Conservation (phyloP, 2,888 invertebrate species). For the Pardosa pseudoannulata region DNA sequence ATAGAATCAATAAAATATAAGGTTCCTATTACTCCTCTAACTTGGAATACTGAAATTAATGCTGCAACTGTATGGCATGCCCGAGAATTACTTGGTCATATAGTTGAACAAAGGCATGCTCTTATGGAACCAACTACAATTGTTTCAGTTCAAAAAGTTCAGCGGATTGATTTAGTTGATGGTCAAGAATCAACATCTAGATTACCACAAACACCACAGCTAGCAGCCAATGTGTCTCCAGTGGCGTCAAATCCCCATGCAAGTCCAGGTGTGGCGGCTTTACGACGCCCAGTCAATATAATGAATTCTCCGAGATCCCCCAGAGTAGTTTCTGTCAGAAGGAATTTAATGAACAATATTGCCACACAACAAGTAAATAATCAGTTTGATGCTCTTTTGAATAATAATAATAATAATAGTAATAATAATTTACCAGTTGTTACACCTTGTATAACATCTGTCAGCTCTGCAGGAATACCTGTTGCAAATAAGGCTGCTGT, state of each 20-base stretch:
- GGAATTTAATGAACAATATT: slow-evolving; percentile 39
- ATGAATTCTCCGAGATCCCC: neutral
- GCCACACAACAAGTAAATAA: neutral
- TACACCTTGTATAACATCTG: slow-evolving; percentile 41
- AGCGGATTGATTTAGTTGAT: slow-evolving; percentile 31
- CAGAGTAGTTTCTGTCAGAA: neutral
- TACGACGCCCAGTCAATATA: too few species aligned
- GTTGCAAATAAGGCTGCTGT: neutral
- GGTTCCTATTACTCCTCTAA: slow-evolving; percentile 39
- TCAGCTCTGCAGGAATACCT: slow-evolving; percentile 36
- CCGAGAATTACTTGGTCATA: slow-evolving; percentile 51
- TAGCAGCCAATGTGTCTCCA: neutral
- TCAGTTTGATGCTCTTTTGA: neutral
- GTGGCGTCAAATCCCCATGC: neutral
- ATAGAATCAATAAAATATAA: slow-evolving; percentile 65
- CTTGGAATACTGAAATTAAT: slow-evolving; percentile 69
- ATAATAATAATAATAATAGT: neutral
- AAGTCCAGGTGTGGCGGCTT: neutral
- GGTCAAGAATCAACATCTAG: neutral
- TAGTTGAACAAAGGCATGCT: slow-evolving; percentile 55
- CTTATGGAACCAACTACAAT: slow-evolving; percentile 51
- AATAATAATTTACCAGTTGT: neutral
- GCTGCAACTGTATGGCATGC: slow-evolving; percentile 68
- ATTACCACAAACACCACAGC: neutral
- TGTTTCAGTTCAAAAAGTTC: slow-evolving; percentile 14